Evolutionary conservation across 2,113 vertebrate species (phyloP).

Genomic region (Syngnathus typhle): DNA sequence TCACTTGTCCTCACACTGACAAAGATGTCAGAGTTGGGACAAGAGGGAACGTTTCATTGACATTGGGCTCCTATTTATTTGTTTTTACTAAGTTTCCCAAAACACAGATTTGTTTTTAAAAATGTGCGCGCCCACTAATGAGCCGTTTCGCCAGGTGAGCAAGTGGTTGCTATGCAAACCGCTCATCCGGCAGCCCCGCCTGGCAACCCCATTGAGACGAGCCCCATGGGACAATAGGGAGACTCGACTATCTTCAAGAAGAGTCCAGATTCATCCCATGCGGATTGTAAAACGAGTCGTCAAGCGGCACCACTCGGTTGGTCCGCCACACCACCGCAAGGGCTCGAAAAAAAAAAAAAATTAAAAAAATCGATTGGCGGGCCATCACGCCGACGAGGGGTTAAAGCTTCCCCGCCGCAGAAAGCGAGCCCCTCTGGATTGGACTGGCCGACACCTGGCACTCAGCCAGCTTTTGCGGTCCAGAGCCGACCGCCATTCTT

Average conservation of each 20-base stretch:
- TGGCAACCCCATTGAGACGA: background rate
- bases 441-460: slow-evolving; percentile 42
- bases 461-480: slow-evolving; percentile 52
- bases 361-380: background rate
- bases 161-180: background rate
- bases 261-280: background rate
- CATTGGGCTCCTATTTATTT: no score
- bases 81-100: no score
- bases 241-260: background rate
- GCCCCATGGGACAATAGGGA: background rate
- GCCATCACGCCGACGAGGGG: slow-evolving; percentile 56
- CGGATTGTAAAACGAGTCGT: background rate
- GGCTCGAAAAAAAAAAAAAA: no score
- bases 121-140: background rate
- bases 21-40: background rate
- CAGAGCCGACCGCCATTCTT: slow-evolving; percentile 21
- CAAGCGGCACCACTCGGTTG: background rate
- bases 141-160: background rate
- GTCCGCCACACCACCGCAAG: no score
- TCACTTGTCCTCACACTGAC: background rate
- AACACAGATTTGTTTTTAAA: no score
- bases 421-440: slow-evolving; percentile 66
- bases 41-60: no score
- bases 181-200: background rate
- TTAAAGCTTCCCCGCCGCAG: slow-evolving; percentile 59